Conservation (phyloP, 2,888 invertebrate genomes). For the Galeopsomyia nigrocyanea region DNA sequence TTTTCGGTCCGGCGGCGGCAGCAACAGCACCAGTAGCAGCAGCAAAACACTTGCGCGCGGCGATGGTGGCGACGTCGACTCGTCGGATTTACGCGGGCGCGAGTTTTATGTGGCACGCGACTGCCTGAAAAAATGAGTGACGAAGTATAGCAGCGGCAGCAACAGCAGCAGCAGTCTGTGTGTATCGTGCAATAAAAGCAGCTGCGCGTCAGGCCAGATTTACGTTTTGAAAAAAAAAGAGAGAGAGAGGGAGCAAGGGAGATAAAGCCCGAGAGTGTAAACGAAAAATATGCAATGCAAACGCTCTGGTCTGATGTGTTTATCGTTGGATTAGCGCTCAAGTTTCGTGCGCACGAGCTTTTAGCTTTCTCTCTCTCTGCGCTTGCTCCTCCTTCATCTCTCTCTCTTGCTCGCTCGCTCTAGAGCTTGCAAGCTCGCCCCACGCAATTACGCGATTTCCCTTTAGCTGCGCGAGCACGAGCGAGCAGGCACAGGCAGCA, state of each 20-base stretch:
- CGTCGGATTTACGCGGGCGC: conserved; percentile 20
- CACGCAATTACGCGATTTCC: conserved; percentile 33
- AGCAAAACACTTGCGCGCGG: conserved; percentile 36
- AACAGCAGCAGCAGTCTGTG: neutral
- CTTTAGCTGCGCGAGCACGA: conserved; percentile 22
- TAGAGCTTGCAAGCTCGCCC: neutral
- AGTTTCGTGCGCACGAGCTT: conserved; percentile 39
- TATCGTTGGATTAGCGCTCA: conserved; percentile 52
- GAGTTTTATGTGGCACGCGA: conserved; percentile 27
- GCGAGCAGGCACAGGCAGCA: too few species aligned
- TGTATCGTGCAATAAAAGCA: conserved; percentile 26
- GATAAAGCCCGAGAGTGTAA: conserved; percentile 20
- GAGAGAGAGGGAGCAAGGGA: conserved; percentile 6
- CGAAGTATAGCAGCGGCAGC: conserved; percentile 3
- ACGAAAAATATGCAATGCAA: conserved; percentile 49
- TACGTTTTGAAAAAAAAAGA: conserved; percentile 21
- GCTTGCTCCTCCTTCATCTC: conserved; percentile 31
- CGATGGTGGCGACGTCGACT: neutral
- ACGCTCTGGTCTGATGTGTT: conserved; percentile 47
- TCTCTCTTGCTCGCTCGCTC: neutral
- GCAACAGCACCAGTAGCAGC: too few species aligned
- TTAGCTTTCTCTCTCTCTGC: conserved; percentile 40
- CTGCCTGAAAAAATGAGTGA: conserved; percentile 36
- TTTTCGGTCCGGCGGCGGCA: conserved; percentile 16
- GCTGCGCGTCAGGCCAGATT: conserved; percentile 28